Evolutionary conservation across 2,888 invertebrate species (phyloP).

Genomic region (Galerucella pusilla): DNA sequence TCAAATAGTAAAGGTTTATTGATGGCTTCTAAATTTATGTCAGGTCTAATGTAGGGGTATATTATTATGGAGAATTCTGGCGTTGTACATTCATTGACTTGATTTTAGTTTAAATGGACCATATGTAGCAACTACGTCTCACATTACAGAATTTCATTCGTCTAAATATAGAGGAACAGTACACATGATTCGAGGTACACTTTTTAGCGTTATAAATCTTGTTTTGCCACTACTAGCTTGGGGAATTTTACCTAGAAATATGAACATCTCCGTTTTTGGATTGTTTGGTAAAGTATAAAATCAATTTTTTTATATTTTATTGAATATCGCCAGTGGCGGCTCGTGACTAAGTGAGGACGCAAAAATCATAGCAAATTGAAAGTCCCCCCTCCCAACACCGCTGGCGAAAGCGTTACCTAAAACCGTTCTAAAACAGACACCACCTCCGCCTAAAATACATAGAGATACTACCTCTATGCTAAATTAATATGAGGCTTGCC

Average conservation of each 20-base stretch:
- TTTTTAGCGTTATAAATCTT: constrained; percentile 72
- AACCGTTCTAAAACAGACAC: too few relatives aligned
- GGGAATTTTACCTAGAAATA: constrained; percentile 73
- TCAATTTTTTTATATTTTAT: neutral
- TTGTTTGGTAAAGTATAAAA: constrained; percentile 36
- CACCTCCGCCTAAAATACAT: too few relatives aligned
- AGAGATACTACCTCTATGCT: too few relatives aligned
- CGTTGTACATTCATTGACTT: too few relatives aligned
- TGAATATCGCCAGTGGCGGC: too few relatives aligned
- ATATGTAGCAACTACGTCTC: constrained; percentile 76
- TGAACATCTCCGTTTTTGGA: constrained; percentile 39
- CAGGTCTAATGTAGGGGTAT: constrained; percentile 77
- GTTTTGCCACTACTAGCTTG: constrained; percentile 79
- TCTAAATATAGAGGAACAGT: constrained; percentile 73
- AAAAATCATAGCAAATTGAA: too few relatives aligned
- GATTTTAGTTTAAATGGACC: constrained; percentile 73
- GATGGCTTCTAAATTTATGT: constrained; percentile 74
- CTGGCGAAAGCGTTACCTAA: too few relatives aligned
- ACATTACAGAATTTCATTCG: constrained; percentile 79
- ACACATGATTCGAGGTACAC: constrained; percentile 73
- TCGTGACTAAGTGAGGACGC: too few relatives aligned
- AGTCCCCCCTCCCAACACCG: too few relatives aligned
- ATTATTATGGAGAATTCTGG: neutral
- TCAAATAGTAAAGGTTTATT: constrained; percentile 75
- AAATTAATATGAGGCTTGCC: too few relatives aligned